A percentile compares a stretch with the other conserved stretches of the same genome.
Evolutionary conservation across 2,797 vertebrate species (phyloP).

Genomic region (Emys orbicularis): DNA sequence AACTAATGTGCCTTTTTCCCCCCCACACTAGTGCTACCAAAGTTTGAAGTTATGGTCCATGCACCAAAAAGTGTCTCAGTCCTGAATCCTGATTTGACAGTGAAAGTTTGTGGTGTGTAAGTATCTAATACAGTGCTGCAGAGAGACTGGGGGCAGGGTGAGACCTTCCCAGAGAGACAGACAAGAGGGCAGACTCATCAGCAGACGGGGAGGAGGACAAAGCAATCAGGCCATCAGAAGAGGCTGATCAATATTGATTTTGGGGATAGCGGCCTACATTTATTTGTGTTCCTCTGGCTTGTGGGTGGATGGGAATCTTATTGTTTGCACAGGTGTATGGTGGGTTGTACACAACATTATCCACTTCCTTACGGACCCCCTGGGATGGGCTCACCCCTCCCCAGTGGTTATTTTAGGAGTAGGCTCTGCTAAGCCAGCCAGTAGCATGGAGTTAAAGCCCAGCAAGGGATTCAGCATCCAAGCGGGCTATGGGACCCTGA

Average conservation of each 20-base stretch:
- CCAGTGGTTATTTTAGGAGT: background rate
- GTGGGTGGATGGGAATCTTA: background rate
- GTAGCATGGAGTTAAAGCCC: background rate
- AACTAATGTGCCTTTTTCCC: background rate
- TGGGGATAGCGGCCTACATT: background rate
- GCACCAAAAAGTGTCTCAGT: slow-evolving; percentile 72
- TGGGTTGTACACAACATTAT: background rate
- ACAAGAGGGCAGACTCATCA: background rate
- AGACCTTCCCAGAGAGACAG: background rate
- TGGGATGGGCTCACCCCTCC: background rate
- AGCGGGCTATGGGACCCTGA: background rate
- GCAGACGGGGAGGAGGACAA: background rate
- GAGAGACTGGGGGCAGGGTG: background rate
- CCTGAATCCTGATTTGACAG: slow-evolving; percentile 66
- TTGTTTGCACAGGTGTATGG: fast-evolving
- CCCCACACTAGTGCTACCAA: slow-evolving; percentile 74
- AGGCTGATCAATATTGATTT: background rate
- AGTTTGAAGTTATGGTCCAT: slow-evolving; percentile 71
- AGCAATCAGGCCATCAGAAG: background rate
- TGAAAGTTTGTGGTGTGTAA: slow-evolving; percentile 75
- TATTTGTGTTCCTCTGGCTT: background rate
- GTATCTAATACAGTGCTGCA: background rate
- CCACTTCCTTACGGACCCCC: background rate
- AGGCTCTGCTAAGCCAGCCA: background rate
- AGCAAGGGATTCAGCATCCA: fast-evolving